Conservation (phyloP, 1,140 invertebrate species). For the Pogonomyrmex barbatus region DNA sequence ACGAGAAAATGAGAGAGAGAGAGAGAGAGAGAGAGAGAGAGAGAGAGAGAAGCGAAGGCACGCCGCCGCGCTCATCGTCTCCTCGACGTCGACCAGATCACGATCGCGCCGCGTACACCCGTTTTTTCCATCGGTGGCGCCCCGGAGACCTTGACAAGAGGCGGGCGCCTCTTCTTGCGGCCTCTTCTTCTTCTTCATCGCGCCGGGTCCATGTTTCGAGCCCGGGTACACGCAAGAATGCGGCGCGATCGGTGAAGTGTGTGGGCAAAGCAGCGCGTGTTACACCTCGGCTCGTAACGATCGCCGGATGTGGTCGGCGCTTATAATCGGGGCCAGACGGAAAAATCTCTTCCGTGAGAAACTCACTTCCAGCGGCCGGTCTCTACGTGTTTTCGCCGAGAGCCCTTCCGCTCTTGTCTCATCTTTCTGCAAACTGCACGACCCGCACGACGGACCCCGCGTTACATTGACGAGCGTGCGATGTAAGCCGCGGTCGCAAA, state of each 20-base stretch:
- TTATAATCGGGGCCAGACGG: slow-evolving; percentile 82
- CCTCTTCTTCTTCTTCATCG: slow-evolving; percentile 72
- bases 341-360: slow-evolving; percentile 86
- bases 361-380: slow-evolving; percentile 64
- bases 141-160: slow-evolving; percentile 81
- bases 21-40: neutral
- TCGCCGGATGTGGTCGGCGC: slow-evolving; percentile 85
- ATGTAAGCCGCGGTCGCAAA: neutral
- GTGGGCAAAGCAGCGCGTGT: slow-evolving; percentile 66
- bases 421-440: slow-evolving; percentile 35
- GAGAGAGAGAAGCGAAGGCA: neutral
- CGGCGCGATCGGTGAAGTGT: slow-evolving; percentile 75
- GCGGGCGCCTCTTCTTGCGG: slow-evolving; percentile 73
- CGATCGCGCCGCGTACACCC: slow-evolving; percentile 68
- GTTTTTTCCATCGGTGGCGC: slow-evolving; percentile 76
- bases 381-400: neutral
- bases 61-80: neutral
- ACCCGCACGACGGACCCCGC: slow-evolving; percentile 6
- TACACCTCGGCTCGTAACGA: slow-evolving; percentile 81
- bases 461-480: neutral
- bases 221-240: slow-evolving; percentile 82
- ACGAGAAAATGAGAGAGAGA: neutral
- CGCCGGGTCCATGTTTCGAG: slow-evolving; percentile 70
- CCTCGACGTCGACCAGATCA: slow-evolving; percentile 45
- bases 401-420: slow-evolving; percentile 38